Conservation (phyloP, 2,113 vertebrate genomes). For the Chaenogobius annularis region DNA sequence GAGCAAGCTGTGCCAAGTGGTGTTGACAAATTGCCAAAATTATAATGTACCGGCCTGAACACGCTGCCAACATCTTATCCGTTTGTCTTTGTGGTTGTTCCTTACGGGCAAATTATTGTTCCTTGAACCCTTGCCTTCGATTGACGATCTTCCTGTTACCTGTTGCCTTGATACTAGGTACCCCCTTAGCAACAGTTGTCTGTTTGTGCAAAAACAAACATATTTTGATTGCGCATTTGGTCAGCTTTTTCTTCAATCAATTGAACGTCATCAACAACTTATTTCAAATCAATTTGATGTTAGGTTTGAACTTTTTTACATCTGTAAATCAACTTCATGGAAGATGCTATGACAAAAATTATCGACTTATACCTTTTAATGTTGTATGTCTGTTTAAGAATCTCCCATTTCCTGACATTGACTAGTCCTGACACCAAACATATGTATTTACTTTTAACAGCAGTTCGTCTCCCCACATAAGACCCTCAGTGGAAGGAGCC, state of each 20-base stretch:
- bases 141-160: conserved; percentile 11
- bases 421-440: conserved; percentile 20
- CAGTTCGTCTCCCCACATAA: conserved; percentile 16
- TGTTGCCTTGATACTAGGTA: background rate
- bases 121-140: conserved; percentile 1
- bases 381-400: background rate
- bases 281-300: background rate
- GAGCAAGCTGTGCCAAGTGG: background rate
- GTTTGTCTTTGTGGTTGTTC: conserved; percentile 3
- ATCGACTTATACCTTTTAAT: background rate
- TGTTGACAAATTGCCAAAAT: conserved; percentile 3
- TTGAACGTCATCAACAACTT: background rate
- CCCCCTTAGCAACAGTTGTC: background rate
- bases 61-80: conserved; percentile 1
- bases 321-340: background rate
- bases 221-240: background rate
- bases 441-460: conserved; percentile 1
- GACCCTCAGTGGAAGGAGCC: conserved; percentile 37
- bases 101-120: conserved; percentile 5
- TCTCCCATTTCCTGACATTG: conserved; percentile 10
- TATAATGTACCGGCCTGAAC: conserved; percentile 1
- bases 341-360: background rate
- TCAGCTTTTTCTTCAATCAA: background rate
- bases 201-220: background rate
- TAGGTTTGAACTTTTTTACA: background rate